Conservation (phyloP, 2,888 invertebrate species). For the Nephrotoma guestfalica region DNA sequence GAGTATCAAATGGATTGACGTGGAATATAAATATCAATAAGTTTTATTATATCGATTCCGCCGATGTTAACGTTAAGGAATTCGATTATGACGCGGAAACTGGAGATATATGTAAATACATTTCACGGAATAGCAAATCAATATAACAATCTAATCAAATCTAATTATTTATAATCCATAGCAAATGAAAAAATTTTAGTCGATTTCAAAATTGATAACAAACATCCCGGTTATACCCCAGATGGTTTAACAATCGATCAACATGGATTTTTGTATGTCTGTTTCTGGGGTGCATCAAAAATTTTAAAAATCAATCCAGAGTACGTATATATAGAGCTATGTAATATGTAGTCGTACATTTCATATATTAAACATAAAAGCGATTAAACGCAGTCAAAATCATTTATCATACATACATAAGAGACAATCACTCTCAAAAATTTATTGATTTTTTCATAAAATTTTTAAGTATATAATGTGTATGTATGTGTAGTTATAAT, state of each 20-base stretch:
- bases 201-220: slow-evolving; percentile 28
- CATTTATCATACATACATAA: neutral
- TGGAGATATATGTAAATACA: slow-evolving; percentile 44
- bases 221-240: slow-evolving; percentile 34
- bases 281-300: slow-evolving; percentile 52
- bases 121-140: neutral
- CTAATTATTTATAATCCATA: slow-evolving; percentile 20
- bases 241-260: slow-evolving; percentile 71
- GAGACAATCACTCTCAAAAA: neutral
- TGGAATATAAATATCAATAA: slow-evolving; percentile 52
- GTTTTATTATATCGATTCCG: slow-evolving; percentile 64
- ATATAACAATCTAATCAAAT: neutral
- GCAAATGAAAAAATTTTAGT: slow-evolving; percentile 45
- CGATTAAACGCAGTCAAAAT: neutral
- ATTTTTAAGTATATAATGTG: neutral
- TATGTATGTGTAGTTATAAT: neutral
- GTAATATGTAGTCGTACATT: neutral
- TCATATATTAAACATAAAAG: neutral
- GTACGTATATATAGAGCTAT: slow-evolving; percentile 20
- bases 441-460: neutral
- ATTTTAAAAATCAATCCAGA: slow-evolving; percentile 32
- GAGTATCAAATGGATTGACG: slow-evolving; percentile 63
- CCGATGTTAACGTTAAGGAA: slow-evolving; percentile 46
- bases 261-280: slow-evolving; percentile 64
- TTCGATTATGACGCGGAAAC: slow-evolving; percentile 57